Base-by-base conservation (phyloP, 2,888 invertebrate species). In the Belgica antarctica region DNA sequence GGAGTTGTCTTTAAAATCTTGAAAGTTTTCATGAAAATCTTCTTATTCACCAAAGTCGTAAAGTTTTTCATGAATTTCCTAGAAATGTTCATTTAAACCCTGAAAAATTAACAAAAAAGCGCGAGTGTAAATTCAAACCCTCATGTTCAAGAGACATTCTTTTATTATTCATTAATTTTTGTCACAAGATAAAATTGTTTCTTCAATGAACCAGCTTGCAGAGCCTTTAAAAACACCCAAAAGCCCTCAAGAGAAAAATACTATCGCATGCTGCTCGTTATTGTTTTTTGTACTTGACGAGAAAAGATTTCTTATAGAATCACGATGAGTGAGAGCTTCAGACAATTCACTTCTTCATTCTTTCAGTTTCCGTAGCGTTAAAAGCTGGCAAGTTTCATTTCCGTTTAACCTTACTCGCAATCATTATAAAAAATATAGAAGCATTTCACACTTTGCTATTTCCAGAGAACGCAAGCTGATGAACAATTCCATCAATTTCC, bases 381-480 rank as follows among this genome's bases (percentile, higher is more conserved):
- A 31, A 52, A 52, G 52, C 52, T 52, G 52, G 52, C 52, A 52
- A 52, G 52, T n/a, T n/a, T n/a, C n/a, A 52, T 17, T 52, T 52
- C 17, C 19, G 2, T 52, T 41, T n/a, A 10, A 52, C 22, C 52
- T 52, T 52, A 52, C 22, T 41, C 41, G 63, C 63, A 41, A 31
- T 36, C 22, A 63, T 63, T 63, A 63, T 63, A 63, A 63, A 63
- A 63, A 63, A 63, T 63, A 63, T 36, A 63, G 63, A 63, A 63
- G 63, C 63, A 62, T 62, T 63, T 63, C 63, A 63, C 63, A 63
- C 63, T 63, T 63, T 61, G n/a, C n/a, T n/a, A n/a, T n/a, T n/a
- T n/a, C n/a, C n/a, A n/a, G n/a, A n/a, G n/a, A n/a, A n/a, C n/a
- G n/a, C n/a, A n/a, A n/a, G n/a, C n/a, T n/a, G n/a, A n/a, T n/a